A percentile compares a stretch with the other conserved stretches of the same genome.
Evolutionary conservation across 2,113 vertebrate genomes (phyloP).

Genomic region (Pseudorasbora parva): DNA sequence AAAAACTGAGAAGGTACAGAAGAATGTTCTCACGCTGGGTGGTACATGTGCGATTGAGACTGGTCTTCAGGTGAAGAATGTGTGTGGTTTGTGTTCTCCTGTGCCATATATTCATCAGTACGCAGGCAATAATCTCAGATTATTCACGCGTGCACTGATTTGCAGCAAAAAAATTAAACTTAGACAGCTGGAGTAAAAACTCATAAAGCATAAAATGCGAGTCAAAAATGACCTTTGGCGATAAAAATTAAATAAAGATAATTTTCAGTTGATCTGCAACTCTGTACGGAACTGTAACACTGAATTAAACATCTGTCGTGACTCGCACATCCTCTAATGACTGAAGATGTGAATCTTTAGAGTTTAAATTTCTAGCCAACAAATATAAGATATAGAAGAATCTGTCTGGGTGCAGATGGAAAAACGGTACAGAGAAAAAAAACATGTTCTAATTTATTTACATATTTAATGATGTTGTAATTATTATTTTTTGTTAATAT

Average conservation of each 20-base stretch:
- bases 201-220: neutral
- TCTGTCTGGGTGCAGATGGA: neutral
- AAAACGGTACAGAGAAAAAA: neutral
- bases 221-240: neutral
- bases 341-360: neutral
- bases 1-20: slow-evolving; percentile 42
- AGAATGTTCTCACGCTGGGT: slow-evolving; percentile 44
- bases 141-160: neutral
- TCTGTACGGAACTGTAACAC: neutral
- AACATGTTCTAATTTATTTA: no score
- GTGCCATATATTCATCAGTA: neutral
- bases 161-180: neutral
- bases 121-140: neutral
- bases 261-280: neutral
- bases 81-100: neutral
- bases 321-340: neutral
- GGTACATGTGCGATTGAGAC: slow-evolving; percentile 21
- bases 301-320: neutral
- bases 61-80: slow-evolving; percentile 39
- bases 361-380: neutral
- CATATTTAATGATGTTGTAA: no score
- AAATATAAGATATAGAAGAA: neutral
- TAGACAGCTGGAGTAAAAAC: neutral
- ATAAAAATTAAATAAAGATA: neutral
- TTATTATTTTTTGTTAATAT: no score